phyloP scores from a whole-genome alignment of 2,888 invertebrate species.

The Drepanosiphum platanoidis region DNA sequence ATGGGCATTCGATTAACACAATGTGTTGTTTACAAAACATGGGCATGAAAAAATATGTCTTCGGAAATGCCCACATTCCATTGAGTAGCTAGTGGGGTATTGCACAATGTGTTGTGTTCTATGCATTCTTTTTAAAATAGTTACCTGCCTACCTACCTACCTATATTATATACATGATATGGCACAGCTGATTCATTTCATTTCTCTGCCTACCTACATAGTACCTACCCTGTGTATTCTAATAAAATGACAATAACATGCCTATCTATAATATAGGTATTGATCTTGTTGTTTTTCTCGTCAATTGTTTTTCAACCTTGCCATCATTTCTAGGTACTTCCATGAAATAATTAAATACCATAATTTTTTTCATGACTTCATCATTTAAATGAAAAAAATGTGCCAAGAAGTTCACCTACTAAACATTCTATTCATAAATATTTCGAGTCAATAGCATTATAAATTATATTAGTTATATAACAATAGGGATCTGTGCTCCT shows the following conservation, averaged over 20 bases:
- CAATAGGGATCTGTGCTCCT: too few species aligned
- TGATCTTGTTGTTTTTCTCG: background rate
- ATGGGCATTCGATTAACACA: too few species aligned
- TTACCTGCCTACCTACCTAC: background rate
- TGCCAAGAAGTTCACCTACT: too few species aligned
- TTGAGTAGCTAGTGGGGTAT: background rate
- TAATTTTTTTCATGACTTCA: too few species aligned
- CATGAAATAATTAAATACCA: too few species aligned
- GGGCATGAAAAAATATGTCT: background rate
- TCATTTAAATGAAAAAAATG: too few species aligned
- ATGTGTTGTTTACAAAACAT: background rate
- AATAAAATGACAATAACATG: background rate
- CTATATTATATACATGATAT: background rate
- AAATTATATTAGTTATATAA: too few species aligned
- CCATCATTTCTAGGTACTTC: too few species aligned
- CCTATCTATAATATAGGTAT: background rate
- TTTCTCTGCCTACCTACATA: too few species aligned
- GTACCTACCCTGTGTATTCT: background rate
- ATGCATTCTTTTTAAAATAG: slow-evolving; percentile 11
- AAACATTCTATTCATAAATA: too few species aligned
- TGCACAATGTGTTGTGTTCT: slow-evolving; percentile 28
- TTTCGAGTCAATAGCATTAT: too few species aligned
- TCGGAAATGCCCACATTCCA: background rate
- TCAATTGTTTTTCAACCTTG: background rate
- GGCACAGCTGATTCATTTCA: slow-evolving; percentile 7